phyloP scores from a whole-genome alignment of 1,140 invertebrate genomes.

The Kradibia gibbosae region DNA sequence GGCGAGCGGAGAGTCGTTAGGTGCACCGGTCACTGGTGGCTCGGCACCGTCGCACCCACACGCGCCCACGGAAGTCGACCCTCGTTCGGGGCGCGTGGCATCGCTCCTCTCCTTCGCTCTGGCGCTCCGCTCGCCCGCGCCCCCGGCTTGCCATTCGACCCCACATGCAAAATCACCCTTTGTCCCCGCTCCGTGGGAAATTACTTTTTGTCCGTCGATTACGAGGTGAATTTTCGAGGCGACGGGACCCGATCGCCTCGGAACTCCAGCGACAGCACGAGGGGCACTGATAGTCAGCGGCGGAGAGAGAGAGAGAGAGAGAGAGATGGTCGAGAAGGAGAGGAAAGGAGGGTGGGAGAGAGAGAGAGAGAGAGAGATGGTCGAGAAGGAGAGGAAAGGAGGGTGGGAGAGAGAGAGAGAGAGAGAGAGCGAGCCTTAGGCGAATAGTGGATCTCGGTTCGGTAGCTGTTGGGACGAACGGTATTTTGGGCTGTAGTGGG shows the following conservation, averaged over 20 bases:
- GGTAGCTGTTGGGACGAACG: no score
- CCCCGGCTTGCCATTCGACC: slow-evolving; percentile 50
- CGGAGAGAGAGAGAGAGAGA: no score
- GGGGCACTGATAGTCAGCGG: no score
- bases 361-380: background rate
- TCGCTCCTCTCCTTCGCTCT: slow-evolving; percentile 28
- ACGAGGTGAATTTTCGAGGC: slow-evolving; percentile 70
- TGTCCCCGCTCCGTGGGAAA: slow-evolving; percentile 70
- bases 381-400: no score
- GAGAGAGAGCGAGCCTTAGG: no score
- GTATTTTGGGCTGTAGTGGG: no score
- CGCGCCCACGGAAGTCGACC: background rate
- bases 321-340: background rate
- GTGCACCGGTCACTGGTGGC: slow-evolving; percentile 70
- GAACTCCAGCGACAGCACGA: no score
- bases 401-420: no score
- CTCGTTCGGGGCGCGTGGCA: background rate
- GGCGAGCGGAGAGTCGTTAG: slow-evolving; percentile 63
- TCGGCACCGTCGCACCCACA: background rate
- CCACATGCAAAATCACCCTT: slow-evolving; percentile 72
- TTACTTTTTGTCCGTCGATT: slow-evolving; percentile 73
- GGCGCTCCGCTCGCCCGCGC: slow-evolving; percentile 55
- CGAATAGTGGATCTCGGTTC: no score
- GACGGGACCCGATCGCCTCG: slow-evolving; percentile 64
- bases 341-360: background rate